phyloP scores from a whole-genome alignment of 1,140 invertebrate genomes.

The Atopsyche davidsoni region DNA sequence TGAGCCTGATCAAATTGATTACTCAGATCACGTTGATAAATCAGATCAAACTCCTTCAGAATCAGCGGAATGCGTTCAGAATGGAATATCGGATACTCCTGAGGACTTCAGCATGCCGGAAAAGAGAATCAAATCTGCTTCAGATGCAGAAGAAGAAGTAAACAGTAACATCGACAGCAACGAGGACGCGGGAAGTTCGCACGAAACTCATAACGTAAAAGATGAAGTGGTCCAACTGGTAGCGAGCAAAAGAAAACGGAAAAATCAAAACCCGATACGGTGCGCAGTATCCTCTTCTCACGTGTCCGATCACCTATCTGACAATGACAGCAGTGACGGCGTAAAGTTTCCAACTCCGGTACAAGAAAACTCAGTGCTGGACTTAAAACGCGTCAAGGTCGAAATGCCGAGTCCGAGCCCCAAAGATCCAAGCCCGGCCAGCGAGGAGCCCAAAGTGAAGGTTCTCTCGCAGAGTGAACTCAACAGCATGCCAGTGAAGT shows the following conservation, averaged over 20 bases:
- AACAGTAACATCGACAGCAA: constrained; percentile 64
- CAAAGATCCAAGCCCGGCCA: neutral
- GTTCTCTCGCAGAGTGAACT: constrained; percentile 56
- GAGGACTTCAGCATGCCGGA: constrained; percentile 58
- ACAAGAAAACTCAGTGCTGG: constrained; percentile 33
- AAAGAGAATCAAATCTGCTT: constrained; percentile 53
- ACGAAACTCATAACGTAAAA: constrained; percentile 51
- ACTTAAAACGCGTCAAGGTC: constrained; percentile 42
- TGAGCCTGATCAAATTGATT: constrained; percentile 52
- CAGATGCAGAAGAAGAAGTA: constrained; percentile 58
- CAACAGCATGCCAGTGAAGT: constrained; percentile 34
- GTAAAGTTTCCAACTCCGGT: constrained; percentile 12
- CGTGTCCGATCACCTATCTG: constrained; percentile 11
- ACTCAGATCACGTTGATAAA: constrained; percentile 43
- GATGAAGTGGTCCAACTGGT: constrained; percentile 33
- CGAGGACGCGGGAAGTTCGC: constrained; percentile 61
- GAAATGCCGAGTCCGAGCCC: constrained; percentile 30
- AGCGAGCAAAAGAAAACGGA: constrained; percentile 67
- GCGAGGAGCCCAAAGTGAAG: constrained; percentile 63
- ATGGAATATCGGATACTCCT: constrained; percentile 43
- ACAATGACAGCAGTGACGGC: constrained; percentile 24
- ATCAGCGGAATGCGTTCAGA: constrained; percentile 30
- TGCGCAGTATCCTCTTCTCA: constrained; percentile 53
- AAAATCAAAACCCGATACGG: constrained; percentile 86
- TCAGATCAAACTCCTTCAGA: constrained; percentile 31